These are phyloP conservation scores for Cheilosia variabilis DNA, from an alignment of 2,888 invertebrate genomes.

Conservation along the genomic window DNA sequence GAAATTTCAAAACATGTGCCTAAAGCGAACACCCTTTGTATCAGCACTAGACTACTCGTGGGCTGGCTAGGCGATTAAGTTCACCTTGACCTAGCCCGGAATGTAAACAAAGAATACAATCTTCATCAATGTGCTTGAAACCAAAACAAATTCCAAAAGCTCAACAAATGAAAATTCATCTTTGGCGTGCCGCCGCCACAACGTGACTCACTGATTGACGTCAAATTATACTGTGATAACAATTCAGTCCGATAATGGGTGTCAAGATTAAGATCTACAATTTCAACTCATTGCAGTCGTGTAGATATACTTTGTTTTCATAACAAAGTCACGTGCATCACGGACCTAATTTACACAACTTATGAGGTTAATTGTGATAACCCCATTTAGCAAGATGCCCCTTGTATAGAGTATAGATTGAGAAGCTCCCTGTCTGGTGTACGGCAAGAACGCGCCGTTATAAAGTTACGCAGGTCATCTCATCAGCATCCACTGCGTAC, in stretches of 20 bases:
- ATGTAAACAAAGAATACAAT: slow-evolving; percentile 16
- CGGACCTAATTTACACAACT: slow-evolving; percentile 1
- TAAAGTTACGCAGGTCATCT: slow-evolving; percentile 4
- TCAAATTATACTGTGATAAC: slow-evolving; percentile 31
- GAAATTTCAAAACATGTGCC: background rate
- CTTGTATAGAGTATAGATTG: background rate
- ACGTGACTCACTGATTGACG: slow-evolving; percentile 27
- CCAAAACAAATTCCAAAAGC: background rate
- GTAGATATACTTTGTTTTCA: background rate
- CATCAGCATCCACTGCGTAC: background rate
- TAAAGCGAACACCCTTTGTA: background rate
- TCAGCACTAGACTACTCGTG: background rate
- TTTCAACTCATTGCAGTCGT: background rate
- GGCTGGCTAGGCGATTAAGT: background rate
- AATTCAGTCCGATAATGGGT: background rate
- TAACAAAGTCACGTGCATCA: slow-evolving; percentile 11
- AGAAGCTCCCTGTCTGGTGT: background rate
- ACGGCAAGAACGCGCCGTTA: background rate
- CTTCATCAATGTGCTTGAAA: no score
- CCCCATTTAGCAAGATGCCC: slow-evolving; percentile 13
- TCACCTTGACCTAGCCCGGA: slow-evolving; percentile 29
- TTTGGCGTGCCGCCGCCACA: background rate
- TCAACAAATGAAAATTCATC: background rate
- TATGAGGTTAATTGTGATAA: background rate
- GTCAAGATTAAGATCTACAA: background rate